Conservation (phyloP, 2,113 vertebrate genomes). For the Himantopus leucocephalus region DNA sequence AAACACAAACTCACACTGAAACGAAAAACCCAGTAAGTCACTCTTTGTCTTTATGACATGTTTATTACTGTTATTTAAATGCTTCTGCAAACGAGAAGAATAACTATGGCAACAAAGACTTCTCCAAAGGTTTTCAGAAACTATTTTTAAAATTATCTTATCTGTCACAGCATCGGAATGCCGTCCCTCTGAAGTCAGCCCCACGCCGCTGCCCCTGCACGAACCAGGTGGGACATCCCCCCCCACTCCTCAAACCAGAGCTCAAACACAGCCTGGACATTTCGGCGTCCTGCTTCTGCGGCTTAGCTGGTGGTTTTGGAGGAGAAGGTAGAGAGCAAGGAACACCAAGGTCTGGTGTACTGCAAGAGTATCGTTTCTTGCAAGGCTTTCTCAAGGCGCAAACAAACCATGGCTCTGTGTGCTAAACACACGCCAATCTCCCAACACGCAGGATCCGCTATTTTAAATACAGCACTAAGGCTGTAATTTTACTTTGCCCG, state of each 20-base stretch:
- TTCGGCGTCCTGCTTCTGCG: background rate
- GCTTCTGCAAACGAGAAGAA: slow-evolving; percentile 37
- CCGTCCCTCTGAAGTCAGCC: background rate
- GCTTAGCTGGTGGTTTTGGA: background rate
- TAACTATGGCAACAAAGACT: slow-evolving; percentile 71
- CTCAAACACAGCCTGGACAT: background rate
- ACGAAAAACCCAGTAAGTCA: background rate
- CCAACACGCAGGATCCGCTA: background rate
- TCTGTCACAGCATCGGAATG: slow-evolving; percentile 16
- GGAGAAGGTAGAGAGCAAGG: background rate
- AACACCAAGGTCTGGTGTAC: background rate
- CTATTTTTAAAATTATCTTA: slow-evolving; percentile 44
- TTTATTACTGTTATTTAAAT: slow-evolving; percentile 47
- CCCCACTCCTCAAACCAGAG: background rate
- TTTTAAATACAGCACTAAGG: background rate
- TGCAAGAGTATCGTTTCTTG: background rate
- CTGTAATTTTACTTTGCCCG: slow-evolving; percentile 6
- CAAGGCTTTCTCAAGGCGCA: background rate
- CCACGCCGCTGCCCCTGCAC: background rate
- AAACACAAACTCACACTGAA: background rate
- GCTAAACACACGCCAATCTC: slow-evolving; percentile 31
- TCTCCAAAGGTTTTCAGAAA: slow-evolving; percentile 28
- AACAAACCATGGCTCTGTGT: background rate
- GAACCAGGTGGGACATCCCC: background rate
- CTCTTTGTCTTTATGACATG: background rate